Percentiles rank a stretch among this genome's conserved stretches.
Evolutionary conservation across 2,888 invertebrate species (phyloP).

Genomic region (Eumacrocentrus americanus): DNA sequence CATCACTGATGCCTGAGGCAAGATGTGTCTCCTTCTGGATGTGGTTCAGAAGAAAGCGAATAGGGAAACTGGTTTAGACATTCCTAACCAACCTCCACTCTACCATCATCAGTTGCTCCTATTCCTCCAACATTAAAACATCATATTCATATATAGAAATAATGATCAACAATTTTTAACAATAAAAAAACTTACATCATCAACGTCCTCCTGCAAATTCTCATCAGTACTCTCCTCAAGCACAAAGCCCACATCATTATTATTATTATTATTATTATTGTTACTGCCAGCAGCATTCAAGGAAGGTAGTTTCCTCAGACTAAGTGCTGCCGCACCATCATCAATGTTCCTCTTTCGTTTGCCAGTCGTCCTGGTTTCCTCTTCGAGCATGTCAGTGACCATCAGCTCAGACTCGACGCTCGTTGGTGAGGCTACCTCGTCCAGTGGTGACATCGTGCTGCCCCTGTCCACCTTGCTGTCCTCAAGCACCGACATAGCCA

Average conservation of each 20-base stretch:
- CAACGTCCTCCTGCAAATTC: constrained; percentile 51
- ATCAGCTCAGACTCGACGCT: constrained; percentile 58
- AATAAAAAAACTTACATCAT: constrained; percentile 52
- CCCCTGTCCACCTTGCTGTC: constrained; percentile 46
- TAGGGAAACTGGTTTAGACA: constrained; percentile 43
- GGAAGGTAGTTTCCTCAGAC: constrained; percentile 53
- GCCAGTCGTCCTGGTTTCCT: constrained; percentile 36
- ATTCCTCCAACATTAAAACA: neutral
- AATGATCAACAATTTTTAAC: constrained; percentile 7
- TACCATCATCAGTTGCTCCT: too few species aligned
- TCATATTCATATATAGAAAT: neutral
- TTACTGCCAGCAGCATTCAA: constrained; percentile 51
- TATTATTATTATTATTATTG: constrained; percentile 48
- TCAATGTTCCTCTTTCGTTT: constrained; percentile 54
- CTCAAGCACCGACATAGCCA: constrained; percentile 54
- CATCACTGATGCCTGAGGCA: constrained; percentile 27
- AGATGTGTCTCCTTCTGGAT: constrained; percentile 30
- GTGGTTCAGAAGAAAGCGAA: constrained; percentile 42
- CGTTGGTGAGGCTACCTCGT: constrained; percentile 53
- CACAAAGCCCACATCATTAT: constrained; percentile 58
- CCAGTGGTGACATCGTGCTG: constrained; percentile 54
- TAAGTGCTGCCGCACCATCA: constrained; percentile 50
- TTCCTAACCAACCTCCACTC: too few species aligned
- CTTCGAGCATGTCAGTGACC: constrained; percentile 57
- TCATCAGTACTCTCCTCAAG: constrained; percentile 53